Evolutionary conservation across 2,113 vertebrate genomes (phyloP).

Genomic region (Oryzias javanicus): DNA sequence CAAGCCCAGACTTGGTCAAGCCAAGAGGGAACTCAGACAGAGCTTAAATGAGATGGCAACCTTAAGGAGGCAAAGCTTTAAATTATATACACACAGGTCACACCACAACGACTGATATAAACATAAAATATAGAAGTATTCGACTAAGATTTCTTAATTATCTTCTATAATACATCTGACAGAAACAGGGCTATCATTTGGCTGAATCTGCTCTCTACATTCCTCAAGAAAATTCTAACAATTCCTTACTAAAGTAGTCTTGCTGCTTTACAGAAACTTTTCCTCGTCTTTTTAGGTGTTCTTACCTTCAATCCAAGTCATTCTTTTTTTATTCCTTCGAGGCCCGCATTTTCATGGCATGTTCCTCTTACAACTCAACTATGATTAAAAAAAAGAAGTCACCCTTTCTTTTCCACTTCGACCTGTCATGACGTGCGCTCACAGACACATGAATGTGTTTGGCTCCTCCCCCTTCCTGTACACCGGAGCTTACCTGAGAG

Average conservation of each 20-base stretch:
- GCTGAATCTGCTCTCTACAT: conserved; percentile 32
- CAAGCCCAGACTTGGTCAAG: conserved; percentile 71
- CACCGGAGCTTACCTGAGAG: conserved; percentile 51
- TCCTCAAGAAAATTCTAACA: conserved; percentile 21
- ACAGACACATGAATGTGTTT: conserved; percentile 1
- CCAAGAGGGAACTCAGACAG: conserved; percentile 39
- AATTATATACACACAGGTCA: conserved; percentile 1
- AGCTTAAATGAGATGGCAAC: conserved; percentile 32
- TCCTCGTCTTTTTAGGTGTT: neutral
- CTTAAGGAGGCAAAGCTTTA: conserved; percentile 10
- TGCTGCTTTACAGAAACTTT: neutral
- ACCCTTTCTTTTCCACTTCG: conserved; percentile 1
- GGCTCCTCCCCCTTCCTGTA: conserved; percentile 50
- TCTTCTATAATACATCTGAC: neutral
- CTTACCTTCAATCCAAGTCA: conserved; percentile 27
- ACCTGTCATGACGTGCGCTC: conserved; percentile 43
- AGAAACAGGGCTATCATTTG: conserved; percentile 24
- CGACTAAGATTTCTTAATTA: neutral
- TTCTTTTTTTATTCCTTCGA: conserved; percentile 10
- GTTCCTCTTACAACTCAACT: conserved; percentile 18
- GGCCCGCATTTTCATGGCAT: conserved; percentile 25
- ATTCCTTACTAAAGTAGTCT: conserved; percentile 7
- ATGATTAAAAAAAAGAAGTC: neutral
- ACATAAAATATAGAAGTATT: neutral
- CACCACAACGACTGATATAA: neutral